A percentile compares a stretch with the other conserved stretches of the same genome.
Evolutionary conservation across 2,888 invertebrate genomes (phyloP).

Genomic region (Trissolcus brochymenae): DNA sequence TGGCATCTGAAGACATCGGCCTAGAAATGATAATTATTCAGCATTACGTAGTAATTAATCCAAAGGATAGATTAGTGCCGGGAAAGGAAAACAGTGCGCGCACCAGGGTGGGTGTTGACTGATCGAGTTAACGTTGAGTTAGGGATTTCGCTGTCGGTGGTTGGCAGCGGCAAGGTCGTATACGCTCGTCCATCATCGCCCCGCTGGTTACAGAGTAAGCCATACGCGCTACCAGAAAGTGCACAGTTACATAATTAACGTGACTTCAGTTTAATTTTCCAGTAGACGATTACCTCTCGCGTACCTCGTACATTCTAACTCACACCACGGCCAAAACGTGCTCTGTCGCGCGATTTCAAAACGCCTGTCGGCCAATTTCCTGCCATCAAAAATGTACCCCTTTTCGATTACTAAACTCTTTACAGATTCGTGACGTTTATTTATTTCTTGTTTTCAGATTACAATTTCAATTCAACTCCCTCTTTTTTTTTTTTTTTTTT

Average conservation of each 20-base stretch:
- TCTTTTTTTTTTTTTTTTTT: too few species aligned
- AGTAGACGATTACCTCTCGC: conserved; percentile 69
- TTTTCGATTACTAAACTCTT: conserved; percentile 29
- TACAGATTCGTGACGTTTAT: not conserved
- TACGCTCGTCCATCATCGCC: conserved; percentile 70
- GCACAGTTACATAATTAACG: conserved; percentile 74
- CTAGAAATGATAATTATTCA: conserved; percentile 70
- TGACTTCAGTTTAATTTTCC: conserved; percentile 75
- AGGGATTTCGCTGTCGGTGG: conserved; percentile 73
- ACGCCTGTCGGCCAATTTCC: too few species aligned
- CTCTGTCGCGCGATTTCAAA: conserved; percentile 7
- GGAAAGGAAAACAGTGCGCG: conserved; percentile 59
- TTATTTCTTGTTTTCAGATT: too few species aligned
- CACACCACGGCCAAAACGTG: conserved; percentile 34
- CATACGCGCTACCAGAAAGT: conserved; percentile 62
- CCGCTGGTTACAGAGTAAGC: conserved; percentile 63
- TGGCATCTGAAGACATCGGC: conserved; percentile 49
- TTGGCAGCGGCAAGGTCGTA: conserved; percentile 69
- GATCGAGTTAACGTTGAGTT: conserved; percentile 75
- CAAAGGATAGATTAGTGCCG: conserved; percentile 71
- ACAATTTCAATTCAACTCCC: too few species aligned
- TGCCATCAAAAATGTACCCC: too few species aligned
- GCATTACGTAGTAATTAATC: conserved; percentile 73
- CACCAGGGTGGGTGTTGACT: conserved; percentile 71
- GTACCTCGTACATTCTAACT: conserved; percentile 41